Percentiles rank a stretch among this genome's conserved stretches.
Conservation (phyloP, 2,113 vertebrate species). For the Ornithorhynchus anatinus region DNA sequence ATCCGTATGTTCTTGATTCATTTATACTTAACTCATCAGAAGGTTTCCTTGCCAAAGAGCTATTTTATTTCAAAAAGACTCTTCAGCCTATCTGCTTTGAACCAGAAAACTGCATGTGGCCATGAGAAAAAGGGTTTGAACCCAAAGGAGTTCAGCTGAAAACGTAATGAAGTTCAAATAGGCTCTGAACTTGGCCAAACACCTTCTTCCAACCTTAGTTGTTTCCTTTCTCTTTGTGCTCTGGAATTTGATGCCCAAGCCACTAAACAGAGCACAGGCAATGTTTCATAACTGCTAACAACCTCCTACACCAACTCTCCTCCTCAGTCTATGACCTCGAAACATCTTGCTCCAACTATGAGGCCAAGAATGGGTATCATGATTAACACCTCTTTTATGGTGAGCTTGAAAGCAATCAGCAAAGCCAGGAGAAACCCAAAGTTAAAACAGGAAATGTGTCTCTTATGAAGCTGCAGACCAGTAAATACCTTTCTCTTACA, state of each 20-base stretch:
- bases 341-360: background rate
- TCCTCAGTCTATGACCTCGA: constrained; percentile 25
- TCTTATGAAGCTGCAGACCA: constrained; percentile 18
- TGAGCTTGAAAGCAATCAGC: constrained; percentile 41
- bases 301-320: constrained; percentile 41
- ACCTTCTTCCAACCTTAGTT: background rate
- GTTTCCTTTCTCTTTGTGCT: background rate
- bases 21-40: constrained; percentile 4
- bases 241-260: constrained; percentile 4
- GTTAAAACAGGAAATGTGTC: constrained; percentile 31
- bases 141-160: background rate
- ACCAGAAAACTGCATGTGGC: background rate
- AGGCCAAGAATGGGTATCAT: constrained; percentile 27
- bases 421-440: constrained; percentile 32
- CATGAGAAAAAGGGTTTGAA: background rate
- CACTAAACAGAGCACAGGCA: constrained; percentile 25
- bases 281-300: constrained; percentile 16
- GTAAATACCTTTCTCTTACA: constrained; percentile 14
- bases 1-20: constrained; percentile 13
- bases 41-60: background rate
- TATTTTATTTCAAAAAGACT: background rate
- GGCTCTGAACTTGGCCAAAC: background rate
- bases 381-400: constrained; percentile 41
- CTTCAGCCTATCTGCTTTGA: background rate
- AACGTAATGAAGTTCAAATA: background rate